Conservation (phyloP, 2,797 vertebrate species). For the Helarctos malayanus region DNA sequence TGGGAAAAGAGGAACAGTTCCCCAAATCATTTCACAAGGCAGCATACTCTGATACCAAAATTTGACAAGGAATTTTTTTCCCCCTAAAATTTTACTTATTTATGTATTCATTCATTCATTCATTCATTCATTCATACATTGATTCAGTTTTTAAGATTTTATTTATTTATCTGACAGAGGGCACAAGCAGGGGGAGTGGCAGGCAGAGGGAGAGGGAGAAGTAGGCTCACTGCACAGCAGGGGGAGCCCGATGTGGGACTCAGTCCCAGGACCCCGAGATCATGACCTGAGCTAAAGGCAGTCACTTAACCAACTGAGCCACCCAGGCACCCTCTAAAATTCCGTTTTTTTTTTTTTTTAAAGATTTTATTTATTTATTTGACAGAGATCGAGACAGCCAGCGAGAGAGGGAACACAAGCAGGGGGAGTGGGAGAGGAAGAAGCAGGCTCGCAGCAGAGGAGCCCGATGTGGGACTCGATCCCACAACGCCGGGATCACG, state of each 20-base stretch:
- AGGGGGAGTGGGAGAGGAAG: too few relatives aligned
- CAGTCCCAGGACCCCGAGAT: background rate
- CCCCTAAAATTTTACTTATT: background rate
- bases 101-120: too few relatives aligned
- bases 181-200: background rate
- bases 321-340: background rate
- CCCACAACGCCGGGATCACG: too few relatives aligned
- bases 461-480: too few relatives aligned
- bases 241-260: background rate
- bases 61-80: background rate
- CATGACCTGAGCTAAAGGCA: background rate
- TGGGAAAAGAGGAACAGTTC: background rate
- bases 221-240: background rate
- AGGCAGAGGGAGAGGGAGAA: background rate
- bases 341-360: too few relatives aligned
- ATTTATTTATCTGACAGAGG: background rate
- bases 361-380: too few relatives aligned
- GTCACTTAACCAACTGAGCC: background rate
- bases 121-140: too few relatives aligned
- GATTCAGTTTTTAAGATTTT: too few relatives aligned
- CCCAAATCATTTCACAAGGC: background rate
- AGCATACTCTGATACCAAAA: background rate
- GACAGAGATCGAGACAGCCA: too few relatives aligned
- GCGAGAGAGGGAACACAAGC: too few relatives aligned
- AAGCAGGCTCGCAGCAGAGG: too few relatives aligned